phyloP scores from a whole-genome alignment of 2,797 vertebrate genomes.

The Champsocephalus esox region DNA sequence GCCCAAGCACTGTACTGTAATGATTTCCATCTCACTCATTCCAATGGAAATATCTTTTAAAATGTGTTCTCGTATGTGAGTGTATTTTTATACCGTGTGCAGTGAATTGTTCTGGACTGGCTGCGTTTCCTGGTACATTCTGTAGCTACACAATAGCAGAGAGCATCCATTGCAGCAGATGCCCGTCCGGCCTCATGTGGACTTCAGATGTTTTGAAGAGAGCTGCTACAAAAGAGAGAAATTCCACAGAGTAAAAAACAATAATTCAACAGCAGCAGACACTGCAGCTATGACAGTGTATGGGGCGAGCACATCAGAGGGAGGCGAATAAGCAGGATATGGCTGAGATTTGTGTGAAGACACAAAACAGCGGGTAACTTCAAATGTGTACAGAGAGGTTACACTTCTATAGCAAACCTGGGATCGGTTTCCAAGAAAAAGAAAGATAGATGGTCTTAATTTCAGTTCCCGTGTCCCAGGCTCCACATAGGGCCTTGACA shows the following conservation, averaged over 20 bases:
- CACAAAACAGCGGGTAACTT: conserved; percentile 40
- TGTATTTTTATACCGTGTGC: conserved; percentile 36
- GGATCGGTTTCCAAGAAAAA: conserved; percentile 23
- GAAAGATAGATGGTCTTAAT: conserved; percentile 38
- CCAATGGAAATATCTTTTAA: conserved; percentile 59
- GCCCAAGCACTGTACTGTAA: conserved; percentile 35
- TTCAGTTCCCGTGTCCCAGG: conserved; percentile 34
- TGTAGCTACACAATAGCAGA: conserved; percentile 34
- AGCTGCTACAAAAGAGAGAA: conserved; percentile 48
- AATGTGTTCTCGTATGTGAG: conserved; percentile 21
- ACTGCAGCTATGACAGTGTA: conserved; percentile 23
- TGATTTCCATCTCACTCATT: conserved; percentile 56
- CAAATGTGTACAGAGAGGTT: conserved; percentile 44
- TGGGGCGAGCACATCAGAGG: conserved; percentile 29
- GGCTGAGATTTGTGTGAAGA: conserved; percentile 40
- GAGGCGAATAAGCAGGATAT: conserved; percentile 38
- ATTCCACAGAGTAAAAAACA: conserved; percentile 56
- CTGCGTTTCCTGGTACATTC: conserved; percentile 52
- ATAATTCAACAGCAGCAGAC: conserved; percentile 55
- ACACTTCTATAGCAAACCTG: conserved; percentile 22
- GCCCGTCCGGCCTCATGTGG: conserved; percentile 64
- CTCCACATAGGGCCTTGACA: conserved; percentile 14
- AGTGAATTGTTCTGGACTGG: conserved; percentile 38
- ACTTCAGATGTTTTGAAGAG: conserved; percentile 71
- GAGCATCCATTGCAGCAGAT: conserved; percentile 54